Evolutionary conservation across 2,888 invertebrate species (phyloP), one percentile per base, ranked within the genome.

Genomic region (Drosophila stalkeri): DNA sequence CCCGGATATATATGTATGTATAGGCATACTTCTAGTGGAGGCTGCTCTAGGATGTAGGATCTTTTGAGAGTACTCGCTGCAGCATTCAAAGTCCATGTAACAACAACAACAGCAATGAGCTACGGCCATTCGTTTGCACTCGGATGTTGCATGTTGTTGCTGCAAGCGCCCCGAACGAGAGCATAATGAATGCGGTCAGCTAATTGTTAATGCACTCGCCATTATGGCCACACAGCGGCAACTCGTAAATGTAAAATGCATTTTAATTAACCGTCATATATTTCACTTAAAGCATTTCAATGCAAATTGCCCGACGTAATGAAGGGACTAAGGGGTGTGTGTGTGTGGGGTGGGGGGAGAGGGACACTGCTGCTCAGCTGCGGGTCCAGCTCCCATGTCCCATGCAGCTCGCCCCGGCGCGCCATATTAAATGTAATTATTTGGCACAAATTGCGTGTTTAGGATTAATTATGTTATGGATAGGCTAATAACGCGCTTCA

Each of bases 381-480:
- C 55, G 54, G 74, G 75, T 61, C 54, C 56, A 60, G 61, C 41
- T 43, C 57, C 52, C 33, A 8, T 31, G 70, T 31, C 46, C 54
- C 47, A 54, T 31, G 64, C 57, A 65, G 56, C 47, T 11, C 20
- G 60, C 37, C 41, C 39, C 61, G 49, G 12, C 49, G 31, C 49
- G 56, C 55, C 79, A 65, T 67, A 90, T 86, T 90, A 89, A 89
- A 86, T 82, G 86, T 89, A 87, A 87, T 85, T 82, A 88, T 91
- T 91, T 91, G 83, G 88, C 78, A 82, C 76, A 86, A 91, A 90
- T 91, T 79, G 91, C 91, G 91, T 92, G 91, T 90, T 92, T 91
- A 89, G 91, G 84, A 90, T 90, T 90, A 90, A 92, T 91, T 92
- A 91, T 87, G 83, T 82, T 87, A 86, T 82, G 90, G 82, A 81